Conservation (phyloP, 2,797 vertebrate genomes). For the Brotula barbata region DNA sequence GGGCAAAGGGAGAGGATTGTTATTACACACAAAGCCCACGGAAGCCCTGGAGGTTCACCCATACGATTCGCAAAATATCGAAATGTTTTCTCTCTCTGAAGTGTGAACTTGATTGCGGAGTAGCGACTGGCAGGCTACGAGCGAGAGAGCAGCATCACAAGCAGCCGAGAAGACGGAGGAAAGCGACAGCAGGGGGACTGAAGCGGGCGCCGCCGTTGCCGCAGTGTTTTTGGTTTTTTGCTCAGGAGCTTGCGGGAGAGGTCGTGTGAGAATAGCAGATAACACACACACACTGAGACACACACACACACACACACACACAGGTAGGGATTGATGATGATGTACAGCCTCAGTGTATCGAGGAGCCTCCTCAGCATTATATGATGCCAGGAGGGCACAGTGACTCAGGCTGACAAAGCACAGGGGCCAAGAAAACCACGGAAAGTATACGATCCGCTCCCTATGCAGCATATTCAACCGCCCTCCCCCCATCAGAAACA, state of each 20-base stretch:
- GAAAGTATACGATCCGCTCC: constrained; percentile 47
- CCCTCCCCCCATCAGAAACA: constrained; percentile 35
- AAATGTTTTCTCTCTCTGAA: no score
- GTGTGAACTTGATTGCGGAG: constrained; percentile 10
- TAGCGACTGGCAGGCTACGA: constrained; percentile 14
- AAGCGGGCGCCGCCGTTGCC: constrained; percentile 45
- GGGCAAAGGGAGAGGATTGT: background rate
- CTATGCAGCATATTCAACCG: constrained; percentile 21
- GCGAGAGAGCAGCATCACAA: constrained; percentile 16
- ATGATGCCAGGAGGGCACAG: constrained; percentile 57
- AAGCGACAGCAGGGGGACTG: constrained; percentile 30
- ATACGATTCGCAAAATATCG: no score
- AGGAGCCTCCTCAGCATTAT: constrained; percentile 71
- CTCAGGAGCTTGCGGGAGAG: constrained; percentile 44
- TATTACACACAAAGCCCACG: background rate
- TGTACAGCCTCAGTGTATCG: constrained; percentile 60
- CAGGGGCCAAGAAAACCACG: constrained; percentile 33
- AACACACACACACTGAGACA: constrained; percentile 27
- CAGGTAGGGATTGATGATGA: constrained; percentile 65
- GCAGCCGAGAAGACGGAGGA: constrained; percentile 27
- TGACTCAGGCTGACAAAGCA: constrained; percentile 74
- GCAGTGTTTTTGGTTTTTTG: constrained; percentile 68
- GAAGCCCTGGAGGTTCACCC: background rate
- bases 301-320: constrained; percentile 15
- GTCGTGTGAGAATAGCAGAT: constrained; percentile 46